Evolutionary conservation across 2,888 invertebrate species (phyloP).

Genomic region (Athetis lepigone): DNA sequence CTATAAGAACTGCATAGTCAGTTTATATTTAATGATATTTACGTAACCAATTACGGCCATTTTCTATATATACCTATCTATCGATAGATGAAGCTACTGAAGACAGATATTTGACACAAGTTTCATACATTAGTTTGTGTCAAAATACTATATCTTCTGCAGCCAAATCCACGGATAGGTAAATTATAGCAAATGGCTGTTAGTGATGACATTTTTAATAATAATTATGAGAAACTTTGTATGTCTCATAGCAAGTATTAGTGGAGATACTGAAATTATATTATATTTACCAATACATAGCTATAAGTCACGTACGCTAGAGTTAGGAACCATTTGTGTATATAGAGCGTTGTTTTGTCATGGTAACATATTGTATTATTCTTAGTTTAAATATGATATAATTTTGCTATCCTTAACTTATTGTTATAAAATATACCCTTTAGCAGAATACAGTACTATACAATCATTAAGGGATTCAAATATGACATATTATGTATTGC

Average conservation of each 20-base stretch:
- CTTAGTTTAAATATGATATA: background rate
- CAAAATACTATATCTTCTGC: no score
- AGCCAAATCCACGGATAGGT: no score
- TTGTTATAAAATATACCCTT: no score
- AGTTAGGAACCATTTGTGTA: slow-evolving; percentile 25
- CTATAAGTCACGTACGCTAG: slow-evolving; percentile 49
- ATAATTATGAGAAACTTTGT: slow-evolving; percentile 19
- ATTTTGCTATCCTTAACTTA: background rate
- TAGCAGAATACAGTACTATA: background rate
- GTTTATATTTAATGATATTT: slow-evolving; percentile 19
- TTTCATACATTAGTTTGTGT: no score
- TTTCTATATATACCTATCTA: no score
- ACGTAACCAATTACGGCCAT: no score
- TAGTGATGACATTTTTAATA: slow-evolving; percentile 20
- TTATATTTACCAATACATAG: slow-evolving; percentile 54
- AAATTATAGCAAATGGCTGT: no score
- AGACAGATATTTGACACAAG: no score
- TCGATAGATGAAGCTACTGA: no score
- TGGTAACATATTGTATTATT: slow-evolving; percentile 13
- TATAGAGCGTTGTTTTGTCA: slow-evolving; percentile 39
- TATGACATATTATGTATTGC: slow-evolving; percentile 1
- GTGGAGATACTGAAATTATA: slow-evolving; percentile 42
- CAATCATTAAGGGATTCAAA: background rate
- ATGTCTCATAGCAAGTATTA: slow-evolving; percentile 49
- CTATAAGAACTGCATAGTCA: background rate